Conservation (phyloP, 2,888 invertebrate genomes). For the Aphodius granarius region DNA sequence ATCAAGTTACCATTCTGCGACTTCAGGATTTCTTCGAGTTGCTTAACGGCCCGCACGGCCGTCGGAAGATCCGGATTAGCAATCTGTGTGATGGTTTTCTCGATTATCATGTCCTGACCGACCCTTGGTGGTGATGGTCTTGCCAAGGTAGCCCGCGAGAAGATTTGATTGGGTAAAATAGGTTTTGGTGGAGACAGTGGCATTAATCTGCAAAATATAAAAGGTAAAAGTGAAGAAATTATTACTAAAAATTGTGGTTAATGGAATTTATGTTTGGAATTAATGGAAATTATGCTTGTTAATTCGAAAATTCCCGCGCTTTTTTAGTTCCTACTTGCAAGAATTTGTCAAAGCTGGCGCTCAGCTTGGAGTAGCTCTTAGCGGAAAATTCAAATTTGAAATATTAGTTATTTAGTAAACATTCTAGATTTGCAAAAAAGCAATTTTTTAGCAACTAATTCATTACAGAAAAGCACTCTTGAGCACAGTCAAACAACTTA, state of each 20-base stretch:
- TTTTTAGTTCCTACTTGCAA: no score
- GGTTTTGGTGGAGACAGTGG: conserved; percentile 61
- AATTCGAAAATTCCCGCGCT: no score
- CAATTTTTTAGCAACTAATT: no score
- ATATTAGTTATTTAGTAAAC: no score
- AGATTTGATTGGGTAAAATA: conserved; percentile 44
- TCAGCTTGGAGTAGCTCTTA: no score
- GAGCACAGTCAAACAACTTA: no score
- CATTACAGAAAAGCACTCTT: no score
- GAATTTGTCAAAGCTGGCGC: no score
- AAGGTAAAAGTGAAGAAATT: conserved; percentile 9
- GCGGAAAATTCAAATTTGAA: no score
- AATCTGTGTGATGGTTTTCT: conserved; percentile 61
- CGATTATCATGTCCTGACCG: conserved; percentile 49
- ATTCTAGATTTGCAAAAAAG: no score
- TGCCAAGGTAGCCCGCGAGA: conserved; percentile 34
- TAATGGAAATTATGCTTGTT: no score
- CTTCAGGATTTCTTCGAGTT: conserved; percentile 68
- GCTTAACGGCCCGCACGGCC: conserved; percentile 65
- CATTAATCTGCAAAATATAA: conserved; percentile 51
- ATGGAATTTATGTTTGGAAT: no score
- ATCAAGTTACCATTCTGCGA: conserved; percentile 57
- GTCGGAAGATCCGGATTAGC: conserved; percentile 64
- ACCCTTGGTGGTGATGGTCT: conserved; percentile 28
- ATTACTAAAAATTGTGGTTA: not conserved